Evolutionary conservation across 1,140 invertebrate genomes (phyloP).

Genomic region (Drosophila arawakana): DNA sequence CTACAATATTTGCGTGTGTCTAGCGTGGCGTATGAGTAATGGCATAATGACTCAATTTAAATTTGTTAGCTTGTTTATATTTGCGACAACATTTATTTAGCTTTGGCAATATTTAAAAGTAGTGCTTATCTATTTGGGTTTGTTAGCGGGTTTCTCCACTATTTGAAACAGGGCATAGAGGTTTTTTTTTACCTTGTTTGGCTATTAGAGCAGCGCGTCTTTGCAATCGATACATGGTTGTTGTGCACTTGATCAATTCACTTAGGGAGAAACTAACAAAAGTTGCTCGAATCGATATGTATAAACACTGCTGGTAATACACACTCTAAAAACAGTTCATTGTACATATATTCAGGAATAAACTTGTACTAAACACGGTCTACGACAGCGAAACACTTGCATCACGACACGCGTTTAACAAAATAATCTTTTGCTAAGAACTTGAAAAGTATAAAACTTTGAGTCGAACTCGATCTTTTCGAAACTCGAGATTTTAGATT

Average conservation of each 20-base stretch:
- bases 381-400: slow-evolving; percentile 31
- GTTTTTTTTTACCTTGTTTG: slow-evolving; percentile 64
- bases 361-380: slow-evolving; percentile 1
- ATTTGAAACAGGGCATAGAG: background rate
- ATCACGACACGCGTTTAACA: slow-evolving; percentile 3
- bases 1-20: slow-evolving; percentile 16
- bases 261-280: background rate
- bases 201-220: slow-evolving; percentile 71
- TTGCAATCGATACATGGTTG: slow-evolving; percentile 70
- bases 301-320: background rate
- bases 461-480: slow-evolving; percentile 11
- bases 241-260: slow-evolving; percentile 3
- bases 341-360: slow-evolving; percentile 26
- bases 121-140: slow-evolving; percentile 17
- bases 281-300: background rate
- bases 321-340: slow-evolving; percentile 70
- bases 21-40: slow-evolving; percentile 74
- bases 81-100: slow-evolving; percentile 19
- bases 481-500: slow-evolving; percentile 6
- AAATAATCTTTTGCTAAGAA: slow-evolving; percentile 33
- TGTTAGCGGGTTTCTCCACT: background rate
- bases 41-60: slow-evolving; percentile 44
- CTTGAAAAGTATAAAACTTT: slow-evolving; percentile 26
- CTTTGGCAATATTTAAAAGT: slow-evolving; percentile 7
- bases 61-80: slow-evolving; percentile 1